These are phyloP conservation scores for Melolontha melolontha DNA, from an alignment of 2,888 invertebrate genomes.

Conservation along the genomic window DNA sequence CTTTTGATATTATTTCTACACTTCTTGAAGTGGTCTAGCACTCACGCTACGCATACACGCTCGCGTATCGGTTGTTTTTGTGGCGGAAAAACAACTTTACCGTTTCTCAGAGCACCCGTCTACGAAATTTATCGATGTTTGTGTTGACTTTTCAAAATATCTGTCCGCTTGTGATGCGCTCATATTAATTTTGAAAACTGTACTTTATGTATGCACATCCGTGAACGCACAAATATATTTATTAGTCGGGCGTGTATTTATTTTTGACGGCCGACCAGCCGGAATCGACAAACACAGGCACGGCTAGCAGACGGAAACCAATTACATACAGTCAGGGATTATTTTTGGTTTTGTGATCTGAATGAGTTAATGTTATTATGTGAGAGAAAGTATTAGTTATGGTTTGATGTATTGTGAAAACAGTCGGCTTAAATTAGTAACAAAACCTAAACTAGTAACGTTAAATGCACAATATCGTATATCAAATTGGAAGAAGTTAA, in stretches of 20 bases:
- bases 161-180: conserved; percentile 46
- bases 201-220: background rate
- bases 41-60: background rate
- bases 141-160: conserved; percentile 54
- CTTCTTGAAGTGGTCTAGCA: conserved; percentile 49
- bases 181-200: conserved; percentile 20
- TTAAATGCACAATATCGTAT: conserved; percentile 17
- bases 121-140: conserved; percentile 56
- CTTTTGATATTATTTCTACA: conserved; percentile 57
- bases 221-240: conserved; percentile 15
- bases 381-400: conserved; percentile 25
- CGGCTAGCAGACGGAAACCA: conserved; percentile 7
- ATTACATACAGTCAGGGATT: conserved; percentile 24
- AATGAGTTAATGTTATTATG: conserved; percentile 29
- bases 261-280: background rate
- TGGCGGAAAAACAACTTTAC: conserved; percentile 22
- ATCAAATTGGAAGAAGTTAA: conserved; percentile 1
- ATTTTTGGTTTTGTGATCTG: conserved; percentile 23
- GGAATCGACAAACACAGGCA: background rate
- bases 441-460: too few relatives aligned
- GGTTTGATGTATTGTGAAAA: conserved; percentile 35
- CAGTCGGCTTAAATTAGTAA: conserved; percentile 29
- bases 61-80: conserved; percentile 51
- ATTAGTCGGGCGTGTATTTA: conserved; percentile 11
- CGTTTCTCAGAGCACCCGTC: background rate